A percentile compares a stretch with the other conserved stretches of the same genome.
Conservation (phyloP, 2,888 invertebrate genomes). For the Lasiommata megera region DNA sequence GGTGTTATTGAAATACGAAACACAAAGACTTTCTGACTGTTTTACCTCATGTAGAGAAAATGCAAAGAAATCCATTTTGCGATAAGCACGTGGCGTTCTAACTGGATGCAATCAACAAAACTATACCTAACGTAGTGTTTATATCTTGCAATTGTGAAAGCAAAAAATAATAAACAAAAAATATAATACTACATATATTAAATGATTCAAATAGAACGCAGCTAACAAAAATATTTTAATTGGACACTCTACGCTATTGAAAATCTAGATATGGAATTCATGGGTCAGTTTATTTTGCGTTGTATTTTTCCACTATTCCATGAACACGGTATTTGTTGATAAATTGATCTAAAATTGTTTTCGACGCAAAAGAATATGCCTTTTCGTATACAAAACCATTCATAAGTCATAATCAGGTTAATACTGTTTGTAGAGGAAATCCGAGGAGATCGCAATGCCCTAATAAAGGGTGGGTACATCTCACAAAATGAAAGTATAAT, state of each 20-base stretch:
- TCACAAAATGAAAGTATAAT: conserved; percentile 27
- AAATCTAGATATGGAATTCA: neutral
- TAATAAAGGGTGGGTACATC: conserved; percentile 27
- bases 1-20: too few species aligned
- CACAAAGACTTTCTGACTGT: too few species aligned
- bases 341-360: too few species aligned
- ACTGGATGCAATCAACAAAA: too few species aligned
- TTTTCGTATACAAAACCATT: neutral
- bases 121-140: too few species aligned
- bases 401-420: conserved; percentile 5
- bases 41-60: too few species aligned
- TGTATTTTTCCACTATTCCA: neutral
- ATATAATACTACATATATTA: too few species aligned
- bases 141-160: too few species aligned
- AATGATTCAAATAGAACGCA: neutral
- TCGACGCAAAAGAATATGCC: neutral
- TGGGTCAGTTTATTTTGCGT: too few species aligned
- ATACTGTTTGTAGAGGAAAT: conserved; percentile 17
- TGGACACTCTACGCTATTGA: neutral
- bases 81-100: too few species aligned
- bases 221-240: neutral
- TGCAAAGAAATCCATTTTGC: too few species aligned
- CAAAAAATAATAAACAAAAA: too few species aligned
- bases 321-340: neutral
- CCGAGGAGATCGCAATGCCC: conserved; percentile 18